These are phyloP conservation scores for Norana najaformis DNA, from an alignment of 2,888 invertebrate species.

Conservation along the genomic window DNA sequence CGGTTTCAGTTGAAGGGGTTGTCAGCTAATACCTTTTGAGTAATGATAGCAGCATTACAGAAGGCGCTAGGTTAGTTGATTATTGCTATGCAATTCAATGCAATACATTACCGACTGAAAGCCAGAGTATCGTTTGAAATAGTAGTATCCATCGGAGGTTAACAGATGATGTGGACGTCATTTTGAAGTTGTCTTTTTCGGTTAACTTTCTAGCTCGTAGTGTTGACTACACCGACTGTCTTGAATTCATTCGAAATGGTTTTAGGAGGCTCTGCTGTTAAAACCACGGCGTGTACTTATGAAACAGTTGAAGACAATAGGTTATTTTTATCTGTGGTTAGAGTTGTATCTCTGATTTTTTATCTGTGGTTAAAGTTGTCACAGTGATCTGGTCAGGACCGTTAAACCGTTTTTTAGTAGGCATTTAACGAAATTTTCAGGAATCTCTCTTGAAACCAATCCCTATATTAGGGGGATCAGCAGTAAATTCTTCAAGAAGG, in stretches of 20 bases:
- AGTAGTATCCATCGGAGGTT: neutral
- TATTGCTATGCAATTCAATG: neutral
- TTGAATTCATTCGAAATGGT: neutral
- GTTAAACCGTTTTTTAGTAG: too few relatives aligned
- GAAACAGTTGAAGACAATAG: neutral
- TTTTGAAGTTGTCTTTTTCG: neutral
- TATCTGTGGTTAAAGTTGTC: too few relatives aligned
- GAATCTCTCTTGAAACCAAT: too few relatives aligned
- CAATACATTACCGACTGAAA: neutral
- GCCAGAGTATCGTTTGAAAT: neutral
- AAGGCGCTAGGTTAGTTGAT: neutral
- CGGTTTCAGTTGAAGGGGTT: too few relatives aligned
- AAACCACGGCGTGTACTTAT: neutral
- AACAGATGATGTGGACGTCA: neutral
- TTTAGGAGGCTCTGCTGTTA: neutral
- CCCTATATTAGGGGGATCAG: too few relatives aligned
- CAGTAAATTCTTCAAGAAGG: too few relatives aligned
- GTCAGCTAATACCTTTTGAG: neutral
- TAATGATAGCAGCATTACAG: neutral
- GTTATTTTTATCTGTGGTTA: too few relatives aligned
- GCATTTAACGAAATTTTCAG: too few relatives aligned
- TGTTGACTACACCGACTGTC: neutral
- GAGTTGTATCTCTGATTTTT: too few relatives aligned
- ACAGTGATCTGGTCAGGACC: too few relatives aligned
- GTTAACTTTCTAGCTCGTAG: neutral